phyloP scores from a whole-genome alignment of 2,113 vertebrate genomes.

The Malurus melanocephalus region DNA sequence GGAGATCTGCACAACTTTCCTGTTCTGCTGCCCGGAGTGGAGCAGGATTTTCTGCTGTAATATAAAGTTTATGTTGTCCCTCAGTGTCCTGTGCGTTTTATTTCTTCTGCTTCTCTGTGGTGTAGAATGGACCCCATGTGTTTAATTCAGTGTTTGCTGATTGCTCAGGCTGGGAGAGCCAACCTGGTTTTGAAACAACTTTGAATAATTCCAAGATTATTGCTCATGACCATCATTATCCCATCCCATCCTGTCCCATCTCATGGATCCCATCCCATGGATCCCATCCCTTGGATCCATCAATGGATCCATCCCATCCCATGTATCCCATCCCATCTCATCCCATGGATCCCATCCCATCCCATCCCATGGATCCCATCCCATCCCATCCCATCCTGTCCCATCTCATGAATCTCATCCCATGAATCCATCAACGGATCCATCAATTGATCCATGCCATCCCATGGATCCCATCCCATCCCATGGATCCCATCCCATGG shows the following conservation, averaged over 20 bases:
- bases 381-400: not conserved
- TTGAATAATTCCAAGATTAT: not conserved
- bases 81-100: not conserved
- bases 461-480: too few relatives aligned
- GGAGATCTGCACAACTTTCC: not conserved
- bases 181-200: not conserved
- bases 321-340: not conserved
- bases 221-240: not conserved
- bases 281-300: too few relatives aligned
- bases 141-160: not conserved
- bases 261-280: not conserved
- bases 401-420: not conserved
- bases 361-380: not conserved
- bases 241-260: not conserved
- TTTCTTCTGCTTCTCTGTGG: not conserved
- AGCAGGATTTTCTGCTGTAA: too few relatives aligned
- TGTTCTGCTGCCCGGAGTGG: not conserved
- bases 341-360: not conserved
- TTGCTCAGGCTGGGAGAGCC: not conserved
- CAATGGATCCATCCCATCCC: not conserved
- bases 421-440: not conserved
- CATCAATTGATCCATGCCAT: not conserved
- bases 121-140: not conserved
- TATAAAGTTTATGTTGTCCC: rapidly evolving
- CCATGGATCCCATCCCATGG: not conserved